Percentiles rank a stretch among this genome's conserved stretches.
phyloP scores from a whole-genome alignment of 2,113 vertebrate species.

The Labeo catla region DNA sequence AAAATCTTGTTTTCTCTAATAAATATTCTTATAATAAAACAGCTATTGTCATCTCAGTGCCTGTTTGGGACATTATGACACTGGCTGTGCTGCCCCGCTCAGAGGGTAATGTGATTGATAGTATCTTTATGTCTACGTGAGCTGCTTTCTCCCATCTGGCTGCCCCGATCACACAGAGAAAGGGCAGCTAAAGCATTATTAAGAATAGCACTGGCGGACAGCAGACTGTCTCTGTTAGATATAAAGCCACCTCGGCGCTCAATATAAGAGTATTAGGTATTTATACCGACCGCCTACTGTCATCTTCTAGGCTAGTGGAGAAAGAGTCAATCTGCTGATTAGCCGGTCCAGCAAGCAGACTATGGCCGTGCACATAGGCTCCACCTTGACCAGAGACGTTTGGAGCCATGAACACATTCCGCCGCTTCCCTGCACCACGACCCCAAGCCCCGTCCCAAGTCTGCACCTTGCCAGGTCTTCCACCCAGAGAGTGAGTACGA shows the following conservation, averaged over 20 bases:
- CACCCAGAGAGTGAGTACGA: constrained; percentile 74
- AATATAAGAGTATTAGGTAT: constrained; percentile 24
- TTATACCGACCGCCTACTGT: constrained; percentile 41
- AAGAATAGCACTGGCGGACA: constrained; percentile 24
- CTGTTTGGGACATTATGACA: constrained; percentile 30
- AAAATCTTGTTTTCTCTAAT: background rate
- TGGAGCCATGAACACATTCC: constrained; percentile 83
- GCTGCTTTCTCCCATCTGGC: constrained; percentile 36
- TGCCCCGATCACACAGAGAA: constrained; percentile 24
- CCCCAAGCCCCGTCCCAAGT: constrained; percentile 72
- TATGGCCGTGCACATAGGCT: constrained; percentile 74
- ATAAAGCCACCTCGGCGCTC: background rate
- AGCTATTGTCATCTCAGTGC: background rate
- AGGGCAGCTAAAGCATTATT: constrained; percentile 29
- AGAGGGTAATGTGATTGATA: constrained; percentile 45
- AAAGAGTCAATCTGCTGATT: constrained; percentile 89
- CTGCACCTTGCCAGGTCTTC: constrained; percentile 72
- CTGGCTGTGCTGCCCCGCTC: constrained; percentile 46
- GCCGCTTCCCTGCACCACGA: constrained; percentile 86
- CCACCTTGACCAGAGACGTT: constrained; percentile 81
- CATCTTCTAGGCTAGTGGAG: constrained; percentile 87
- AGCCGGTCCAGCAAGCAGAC: constrained; percentile 85
- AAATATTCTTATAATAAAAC: constrained; percentile 10
- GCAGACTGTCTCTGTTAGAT: background rate
- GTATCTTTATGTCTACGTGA: constrained; percentile 30